Evolutionary conservation across 2,113 vertebrate species (phyloP).

Genomic region (Pteruthius melanotis): DNA sequence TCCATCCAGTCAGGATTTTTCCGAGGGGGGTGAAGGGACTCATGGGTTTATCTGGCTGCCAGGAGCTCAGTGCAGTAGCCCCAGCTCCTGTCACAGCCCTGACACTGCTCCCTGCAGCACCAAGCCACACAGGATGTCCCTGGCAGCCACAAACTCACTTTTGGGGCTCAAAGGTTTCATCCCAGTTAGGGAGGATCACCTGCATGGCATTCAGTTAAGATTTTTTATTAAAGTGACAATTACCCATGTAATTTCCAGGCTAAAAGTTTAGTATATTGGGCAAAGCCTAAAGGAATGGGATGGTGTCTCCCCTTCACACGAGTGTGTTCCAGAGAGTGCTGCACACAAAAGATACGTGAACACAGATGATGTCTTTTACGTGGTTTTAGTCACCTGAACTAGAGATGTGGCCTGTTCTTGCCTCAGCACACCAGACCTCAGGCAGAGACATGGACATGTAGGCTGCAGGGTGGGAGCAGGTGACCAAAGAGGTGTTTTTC

Average conservation of each 20-base stretch:
- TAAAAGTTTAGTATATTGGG: neutral
- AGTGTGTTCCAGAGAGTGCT: accelerated
- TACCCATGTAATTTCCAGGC: neutral
- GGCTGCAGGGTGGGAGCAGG: neutral
- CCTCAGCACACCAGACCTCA: accelerated
- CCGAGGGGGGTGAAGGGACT: neutral
- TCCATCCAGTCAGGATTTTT: neutral
- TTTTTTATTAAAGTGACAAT: neutral
- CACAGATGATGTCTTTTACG: accelerated
- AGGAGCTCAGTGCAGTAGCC: neutral
- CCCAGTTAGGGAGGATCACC: neutral
- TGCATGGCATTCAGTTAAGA: neutral
- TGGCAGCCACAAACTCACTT: neutral
- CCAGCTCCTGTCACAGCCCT: neutral
- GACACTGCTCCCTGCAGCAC: neutral
- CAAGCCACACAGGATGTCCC: neutral
- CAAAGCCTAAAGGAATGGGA: neutral
- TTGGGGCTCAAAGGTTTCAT: neutral
- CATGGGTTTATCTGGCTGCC: neutral
- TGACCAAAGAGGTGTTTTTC: neutral
- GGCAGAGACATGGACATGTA: neutral
- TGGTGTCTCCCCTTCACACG: accelerated
- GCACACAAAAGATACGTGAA: neutral
- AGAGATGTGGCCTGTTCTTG: neutral
- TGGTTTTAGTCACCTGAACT: neutral